Evolutionary conservation across 2,113 vertebrate genomes (phyloP), one percentile per base, ranked within the genome.

Genomic region (Diadophis punctatus): DNA sequence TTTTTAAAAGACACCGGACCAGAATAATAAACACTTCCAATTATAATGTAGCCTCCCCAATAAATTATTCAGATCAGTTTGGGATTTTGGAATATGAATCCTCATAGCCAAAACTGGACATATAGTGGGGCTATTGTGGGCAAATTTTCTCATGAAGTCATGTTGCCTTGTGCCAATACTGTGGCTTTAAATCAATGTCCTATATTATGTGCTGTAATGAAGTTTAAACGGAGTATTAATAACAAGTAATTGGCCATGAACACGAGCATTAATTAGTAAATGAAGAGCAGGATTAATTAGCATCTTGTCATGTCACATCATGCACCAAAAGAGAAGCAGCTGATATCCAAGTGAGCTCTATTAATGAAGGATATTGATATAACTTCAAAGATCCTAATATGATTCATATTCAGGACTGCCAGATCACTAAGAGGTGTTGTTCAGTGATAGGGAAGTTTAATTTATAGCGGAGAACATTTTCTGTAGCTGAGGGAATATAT

Each of bases 211-310:
- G 88, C 88, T 92, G 43, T 86, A 93, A 94, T 94, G 93, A 94
- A 63, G 92, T 91, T 91, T 84, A 80, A 89, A 51, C 87, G 91
- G 93, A 93, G 55, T 92, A 58, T 46, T 93, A 92, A 93, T 43
- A 93, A 58, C 74, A 94, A 93, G 20, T 89, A 96, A 95, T 95
- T 94, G 94, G 87, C 92, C 90, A 89, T 94, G 91, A 92, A 51
- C 90, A 96, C 63, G 8, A 90, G 87, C 56, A 95, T 94, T 96
- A 90, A 96, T 96, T 96, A 94, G 91, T 88, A 93, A 88, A 89
- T 27, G 11, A 86, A 52, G 90, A 63, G 46, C 88, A 60, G 93
- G 5, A 80, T 80, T 80, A 80, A 80, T 80, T 60, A 93, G 60
- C 94, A 91, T 93, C 86, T 80, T 92, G 89, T 53, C 94, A 94